Evolutionary conservation across 53 echinoderm and acorn worm genomes (phyloP), one percentile per base, ranked within the genome.

Genomic region (Pentamera pediparva): DNA sequence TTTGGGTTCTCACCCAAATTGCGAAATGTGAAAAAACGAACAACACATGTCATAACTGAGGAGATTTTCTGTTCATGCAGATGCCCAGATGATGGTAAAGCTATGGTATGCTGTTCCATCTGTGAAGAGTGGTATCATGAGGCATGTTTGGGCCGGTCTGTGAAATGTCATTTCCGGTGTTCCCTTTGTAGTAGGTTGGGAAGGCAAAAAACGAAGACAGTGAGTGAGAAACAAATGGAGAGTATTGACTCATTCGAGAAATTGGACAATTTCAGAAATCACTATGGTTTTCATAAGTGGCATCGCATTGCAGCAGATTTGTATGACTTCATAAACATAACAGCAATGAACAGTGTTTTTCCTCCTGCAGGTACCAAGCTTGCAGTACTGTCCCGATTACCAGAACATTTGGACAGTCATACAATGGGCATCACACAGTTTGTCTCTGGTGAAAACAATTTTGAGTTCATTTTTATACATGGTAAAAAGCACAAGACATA

Each of bases 61-160:
- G 51, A 11, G 6, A 70, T 70, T 12, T 70, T 29, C 15, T 70
- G 70, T 11, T 32, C 70, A 13, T 70, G 70, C 70, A 45, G 70
- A 22, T 31, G 34, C 47, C 70, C 70, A 50, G 51, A 70, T 35
- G 70, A 70, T 22, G 48, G 51, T 13, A 9, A 34, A 35, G 32
- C 11, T 32, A 70, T 70, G 70, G 35, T 52, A 11, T 34, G 32
- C 19, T 70, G 71, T 50, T n/a, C n/a, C 5, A 0, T 70, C 51
- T 70, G 71, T 51, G 8, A 62, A 22, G 63, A 70, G 51, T 70
- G 71, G 71, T 70, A 50, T 30, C 71, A 52, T 15, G 52, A 52
- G 15, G 31, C 51, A 5, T 70, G 71, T 19, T 33, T 70, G 5
- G 45, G 52, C 1, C 52, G 71, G 31, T 50, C 51, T 50, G 50